Conservation (phyloP, 2,888 invertebrate species). For the Cryptocephalus primarius region DNA sequence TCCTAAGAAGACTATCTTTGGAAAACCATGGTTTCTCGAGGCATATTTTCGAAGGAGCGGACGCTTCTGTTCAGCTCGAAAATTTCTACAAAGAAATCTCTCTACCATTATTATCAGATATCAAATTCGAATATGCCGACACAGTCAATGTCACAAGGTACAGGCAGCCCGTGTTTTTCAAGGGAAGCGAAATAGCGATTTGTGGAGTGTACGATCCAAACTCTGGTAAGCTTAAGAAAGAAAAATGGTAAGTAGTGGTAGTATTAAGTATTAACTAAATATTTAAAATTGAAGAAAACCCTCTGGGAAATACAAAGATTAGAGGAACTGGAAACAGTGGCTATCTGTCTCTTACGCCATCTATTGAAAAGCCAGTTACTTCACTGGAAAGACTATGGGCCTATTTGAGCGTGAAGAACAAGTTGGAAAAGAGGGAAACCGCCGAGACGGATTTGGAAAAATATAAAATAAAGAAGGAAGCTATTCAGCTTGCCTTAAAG, state of each 20-base stretch:
- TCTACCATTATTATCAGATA: slow-evolving; percentile 51
- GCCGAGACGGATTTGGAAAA: slow-evolving; percentile 17
- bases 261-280: not conserved
- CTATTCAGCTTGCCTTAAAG: slow-evolving; percentile 45
- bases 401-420: slow-evolving; percentile 50
- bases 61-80: slow-evolving; percentile 51
- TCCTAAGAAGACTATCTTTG: slow-evolving; percentile 50
- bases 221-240: not conserved
- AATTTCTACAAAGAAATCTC: slow-evolving; percentile 56
- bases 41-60: slow-evolving; percentile 56
- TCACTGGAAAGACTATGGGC: slow-evolving; percentile 44
- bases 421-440: slow-evolving; percentile 38
- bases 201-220: slow-evolving; percentile 35
- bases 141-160: slow-evolving; percentile 43
- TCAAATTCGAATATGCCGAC: slow-evolving; percentile 50
- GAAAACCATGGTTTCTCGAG: slow-evolving; percentile 54
- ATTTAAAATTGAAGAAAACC: slow-evolving; percentile 17
- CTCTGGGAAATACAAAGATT: not conserved
- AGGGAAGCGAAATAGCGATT: slow-evolving; percentile 52
- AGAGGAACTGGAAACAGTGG: too few species aligned
- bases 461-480: slow-evolving; percentile 35
- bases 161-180: slow-evolving; percentile 44
- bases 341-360: not conserved
- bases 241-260: not conserved
- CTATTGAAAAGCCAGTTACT: slow-evolving; percentile 12